Percentiles rank a stretch among this genome's conserved stretches.
Conservation (phyloP, 2,888 invertebrate genomes). For the Habrosyne pyritoides region DNA sequence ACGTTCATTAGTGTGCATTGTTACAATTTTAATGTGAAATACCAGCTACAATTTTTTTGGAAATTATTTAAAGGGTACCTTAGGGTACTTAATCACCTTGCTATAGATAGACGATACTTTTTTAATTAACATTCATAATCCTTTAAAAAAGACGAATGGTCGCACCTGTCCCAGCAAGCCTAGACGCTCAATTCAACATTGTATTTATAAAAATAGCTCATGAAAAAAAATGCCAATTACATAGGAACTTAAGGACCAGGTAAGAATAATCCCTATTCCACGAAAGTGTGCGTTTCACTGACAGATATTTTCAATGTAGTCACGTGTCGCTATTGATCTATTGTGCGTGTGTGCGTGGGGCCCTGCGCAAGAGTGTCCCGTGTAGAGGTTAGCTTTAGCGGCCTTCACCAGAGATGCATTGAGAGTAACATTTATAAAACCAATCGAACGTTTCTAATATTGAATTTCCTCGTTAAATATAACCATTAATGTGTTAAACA, state of each 20-base stretch:
- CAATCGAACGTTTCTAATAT: constrained; percentile 41
- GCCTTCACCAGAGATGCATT: constrained; percentile 81
- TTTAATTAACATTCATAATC: neutral
- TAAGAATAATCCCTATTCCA: constrained; percentile 56
- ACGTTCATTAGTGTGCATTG: too few species aligned
- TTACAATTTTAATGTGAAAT: too few species aligned
- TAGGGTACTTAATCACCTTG: too few species aligned
- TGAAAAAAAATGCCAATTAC: constrained; percentile 64
- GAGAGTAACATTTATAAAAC: constrained; percentile 64
- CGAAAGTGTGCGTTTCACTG: constrained; percentile 42
- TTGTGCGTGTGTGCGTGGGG: constrained; percentile 56
- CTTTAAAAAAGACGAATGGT: constrained; percentile 27
- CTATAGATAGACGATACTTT: neutral
- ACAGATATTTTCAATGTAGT: constrained; percentile 46
- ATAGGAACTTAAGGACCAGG: constrained; percentile 55
- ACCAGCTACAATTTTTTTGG: too few species aligned
- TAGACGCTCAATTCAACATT: constrained; percentile 34
- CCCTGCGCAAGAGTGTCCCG: constrained; percentile 70
- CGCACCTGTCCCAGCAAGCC: constrained; percentile 42
- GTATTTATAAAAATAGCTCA: constrained; percentile 56
- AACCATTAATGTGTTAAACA: constrained; percentile 7
- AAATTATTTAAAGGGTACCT: too few species aligned
- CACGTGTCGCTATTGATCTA: constrained; percentile 37
- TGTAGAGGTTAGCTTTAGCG: constrained; percentile 72
- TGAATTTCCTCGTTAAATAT: constrained; percentile 15